Percentiles rank a stretch among this genome's conserved stretches.
Evolutionary conservation across 2,113 vertebrate species (phyloP).

Genomic region (Ciconia maguari): DNA sequence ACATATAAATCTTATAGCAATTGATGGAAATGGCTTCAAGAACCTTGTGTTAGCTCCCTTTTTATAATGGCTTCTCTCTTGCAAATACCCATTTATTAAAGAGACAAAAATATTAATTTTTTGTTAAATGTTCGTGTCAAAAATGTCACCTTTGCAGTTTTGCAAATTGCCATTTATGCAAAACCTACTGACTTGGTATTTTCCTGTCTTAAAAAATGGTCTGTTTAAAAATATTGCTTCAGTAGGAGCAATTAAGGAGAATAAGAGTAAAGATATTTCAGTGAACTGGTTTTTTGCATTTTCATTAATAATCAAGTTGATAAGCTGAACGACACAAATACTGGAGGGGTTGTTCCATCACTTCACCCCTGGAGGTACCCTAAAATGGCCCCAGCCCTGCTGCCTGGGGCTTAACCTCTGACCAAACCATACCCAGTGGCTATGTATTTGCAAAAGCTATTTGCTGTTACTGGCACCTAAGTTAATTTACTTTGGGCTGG

Average conservation of each 20-base stretch:
- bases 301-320: background rate
- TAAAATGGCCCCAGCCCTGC: background rate
- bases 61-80: constrained; percentile 59
- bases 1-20: constrained; percentile 75
- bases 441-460: background rate
- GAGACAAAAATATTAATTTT: constrained; percentile 63
- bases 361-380: background rate
- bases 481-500: background rate
- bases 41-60: constrained; percentile 34
- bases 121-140: constrained; percentile 53
- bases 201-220: constrained; percentile 13
- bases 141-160: constrained; percentile 59
- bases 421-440: background rate
- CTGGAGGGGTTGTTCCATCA: background rate
- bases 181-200: constrained; percentile 22
- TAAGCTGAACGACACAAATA: background rate
- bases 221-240: constrained; percentile 16
- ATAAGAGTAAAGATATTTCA: background rate
- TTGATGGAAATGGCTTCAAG: constrained; percentile 65
- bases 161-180: constrained; percentile 46
- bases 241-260: constrained; percentile 5
- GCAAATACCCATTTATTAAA: constrained; percentile 59
- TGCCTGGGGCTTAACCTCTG: background rate
- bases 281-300: background rate
- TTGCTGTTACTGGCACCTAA: background rate